Evolutionary conservation across 2,888 invertebrate genomes (phyloP).

Genomic region (Drosophila quinaria): DNA sequence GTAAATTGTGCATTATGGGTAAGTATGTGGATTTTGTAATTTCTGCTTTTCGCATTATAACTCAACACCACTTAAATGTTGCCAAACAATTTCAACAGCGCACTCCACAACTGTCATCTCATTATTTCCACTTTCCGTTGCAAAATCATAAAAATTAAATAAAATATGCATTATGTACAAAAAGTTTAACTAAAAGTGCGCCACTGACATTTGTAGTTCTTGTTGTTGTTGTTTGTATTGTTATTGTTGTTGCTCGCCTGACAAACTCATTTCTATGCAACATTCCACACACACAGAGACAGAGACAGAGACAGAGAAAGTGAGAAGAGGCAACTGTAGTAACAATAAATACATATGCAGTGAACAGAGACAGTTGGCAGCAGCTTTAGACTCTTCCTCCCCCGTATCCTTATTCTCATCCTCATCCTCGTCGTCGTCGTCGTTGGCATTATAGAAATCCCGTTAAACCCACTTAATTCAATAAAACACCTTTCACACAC

Average conservation of each 20-base stretch:
- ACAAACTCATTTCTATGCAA: slow-evolving; percentile 58
- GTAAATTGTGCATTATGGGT: slow-evolving; percentile 45
- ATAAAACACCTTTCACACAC: slow-evolving; percentile 82
- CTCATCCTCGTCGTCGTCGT: slow-evolving; percentile 26
- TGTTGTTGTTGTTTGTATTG: slow-evolving; percentile 18
- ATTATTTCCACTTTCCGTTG: slow-evolving; percentile 67
- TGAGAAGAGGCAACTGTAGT: slow-evolving; percentile 60
- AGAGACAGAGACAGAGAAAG: slow-evolving; percentile 1
- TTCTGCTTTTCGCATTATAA: slow-evolving; percentile 44
- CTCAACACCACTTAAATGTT: slow-evolving; percentile 72
- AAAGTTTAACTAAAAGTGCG: slow-evolving; percentile 74
- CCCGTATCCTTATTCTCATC: neutral
- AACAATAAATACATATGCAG: slow-evolving; percentile 77
- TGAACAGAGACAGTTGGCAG: slow-evolving; percentile 17
- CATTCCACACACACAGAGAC: slow-evolving; percentile 30
- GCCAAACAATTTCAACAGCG: slow-evolving; percentile 60
- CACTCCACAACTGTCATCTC: slow-evolving; percentile 14
- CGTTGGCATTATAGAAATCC: slow-evolving; percentile 79
- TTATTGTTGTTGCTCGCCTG: slow-evolving; percentile 27
- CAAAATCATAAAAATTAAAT: slow-evolving; percentile 76
- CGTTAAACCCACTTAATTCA: slow-evolving; percentile 81
- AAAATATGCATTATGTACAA: slow-evolving; percentile 74
- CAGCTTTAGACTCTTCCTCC: slow-evolving; percentile 3
- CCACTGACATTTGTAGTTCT: slow-evolving; percentile 36
- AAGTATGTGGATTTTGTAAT: slow-evolving; percentile 43